Base-by-base conservation (phyloP, 2,113 vertebrate genomes). In the Anarhynchus alexandrinus region DNA sequence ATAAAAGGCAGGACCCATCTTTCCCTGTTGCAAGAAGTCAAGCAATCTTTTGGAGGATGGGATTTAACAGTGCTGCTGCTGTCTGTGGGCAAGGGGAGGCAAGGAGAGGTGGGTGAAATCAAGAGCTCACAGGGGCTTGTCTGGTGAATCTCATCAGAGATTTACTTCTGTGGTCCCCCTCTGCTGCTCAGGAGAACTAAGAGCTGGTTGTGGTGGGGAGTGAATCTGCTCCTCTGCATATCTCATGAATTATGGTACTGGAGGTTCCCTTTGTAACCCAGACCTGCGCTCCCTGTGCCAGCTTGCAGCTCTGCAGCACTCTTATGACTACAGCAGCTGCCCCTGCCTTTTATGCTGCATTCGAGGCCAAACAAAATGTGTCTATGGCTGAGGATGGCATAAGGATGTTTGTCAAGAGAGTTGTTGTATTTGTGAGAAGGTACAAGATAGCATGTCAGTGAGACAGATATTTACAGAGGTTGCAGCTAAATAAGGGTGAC, bases 301-400 rank as follows among this genome's bases (percentile, higher is more conserved):
- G 54, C 38, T 29, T 54, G 55, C 40, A 45, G 69, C 83, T 93
- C 94, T 86, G 95, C 95, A 90, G 80, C 76, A 2, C 67, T 81
- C n/a, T 17, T 9, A 2, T 6, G 27, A 10, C 55, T 61, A 8
- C 49, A 15, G 59, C 59, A 86, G 54, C 86, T 79, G 43, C 36
- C 80, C 21, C 61, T 82, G 61, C 54, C 30, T 72, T 82, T 82
- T 65, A 0, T 52, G 57, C 65, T 69, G 77, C 34, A 30, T 83
- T 86, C 6, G 14, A 87, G 65, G 30, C 47, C 43, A 38, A 84
- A n/a, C 34, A 62, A 72, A 86, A 69, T 0, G 0, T 36, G 7
- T 32, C 72, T 52, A 6, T 30, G 74, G 42, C 64, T 77, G 45
- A 79, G 54, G 54, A 61, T 54, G 58, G 21, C 5, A 4, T 59